phyloP scores from a whole-genome alignment of 2,888 invertebrate genomes.

The Melanostoma mellinum region DNA sequence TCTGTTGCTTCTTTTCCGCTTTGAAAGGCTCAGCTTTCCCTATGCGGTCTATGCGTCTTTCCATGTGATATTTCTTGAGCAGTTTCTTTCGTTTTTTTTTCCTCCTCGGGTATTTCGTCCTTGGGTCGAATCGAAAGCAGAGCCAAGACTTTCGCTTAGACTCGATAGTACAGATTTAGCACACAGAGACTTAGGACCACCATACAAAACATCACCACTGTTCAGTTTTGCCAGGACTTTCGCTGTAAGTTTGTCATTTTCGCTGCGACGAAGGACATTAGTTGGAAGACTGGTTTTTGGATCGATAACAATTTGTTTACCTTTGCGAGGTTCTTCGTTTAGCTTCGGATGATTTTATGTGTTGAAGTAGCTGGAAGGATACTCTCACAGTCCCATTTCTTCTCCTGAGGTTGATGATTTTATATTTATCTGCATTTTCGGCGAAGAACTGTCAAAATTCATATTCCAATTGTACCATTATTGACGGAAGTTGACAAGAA shows the following conservation, averaged over 20 bases:
- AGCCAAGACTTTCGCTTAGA: too few species aligned
- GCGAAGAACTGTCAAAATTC: too few species aligned
- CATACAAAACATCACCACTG: slow-evolving; percentile 77
- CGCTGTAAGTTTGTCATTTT: slow-evolving; percentile 86
- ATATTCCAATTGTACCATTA: too few species aligned
- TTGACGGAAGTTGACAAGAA: too few species aligned
- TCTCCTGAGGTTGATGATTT: slow-evolving; percentile 85
- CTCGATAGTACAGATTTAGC: slow-evolving; percentile 87
- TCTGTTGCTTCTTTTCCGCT: slow-evolving; percentile 91
- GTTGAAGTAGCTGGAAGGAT: slow-evolving; percentile 95
- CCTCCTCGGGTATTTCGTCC: slow-evolving; percentile 90
- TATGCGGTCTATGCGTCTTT: slow-evolving; percentile 91
- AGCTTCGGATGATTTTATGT: slow-evolving; percentile 95
- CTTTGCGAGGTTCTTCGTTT: slow-evolving; percentile 87
- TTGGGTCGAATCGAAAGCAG: slow-evolving; percentile 88
- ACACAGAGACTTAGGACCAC: slow-evolving; percentile 84
- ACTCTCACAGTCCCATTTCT: slow-evolving; percentile 95
- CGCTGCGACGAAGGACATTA: slow-evolving; percentile 84
- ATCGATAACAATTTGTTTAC: slow-evolving; percentile 87
- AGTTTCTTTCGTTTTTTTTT: slow-evolving; percentile 89
- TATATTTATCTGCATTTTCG: too few species aligned
- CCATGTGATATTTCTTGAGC: slow-evolving; percentile 90
- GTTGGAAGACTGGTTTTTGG: slow-evolving; percentile 89
- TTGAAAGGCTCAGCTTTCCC: slow-evolving; percentile 91
- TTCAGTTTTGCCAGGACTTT: slow-evolving; percentile 87